A percentile compares a stretch with the other conserved stretches of the same genome.
These are phyloP conservation scores for Scomber japonicus DNA, from an alignment of 2,113 vertebrate species.

Conservation along the genomic window DNA sequence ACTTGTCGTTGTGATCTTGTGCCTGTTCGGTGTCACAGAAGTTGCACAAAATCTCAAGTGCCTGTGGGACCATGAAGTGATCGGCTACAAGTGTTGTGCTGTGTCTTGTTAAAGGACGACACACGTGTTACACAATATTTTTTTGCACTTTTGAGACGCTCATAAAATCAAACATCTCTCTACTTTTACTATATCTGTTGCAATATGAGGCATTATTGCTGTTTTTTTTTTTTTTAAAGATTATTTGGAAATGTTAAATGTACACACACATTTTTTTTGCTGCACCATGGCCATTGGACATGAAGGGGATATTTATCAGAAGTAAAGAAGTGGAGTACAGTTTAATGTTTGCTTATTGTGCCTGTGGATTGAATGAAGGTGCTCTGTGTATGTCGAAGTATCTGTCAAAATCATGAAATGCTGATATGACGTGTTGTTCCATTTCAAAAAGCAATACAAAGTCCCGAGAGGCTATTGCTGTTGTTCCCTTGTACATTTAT, in stretches of 20 bases:
- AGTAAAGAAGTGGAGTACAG: slow-evolving; percentile 2
- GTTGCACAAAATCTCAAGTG: slow-evolving; percentile 67
- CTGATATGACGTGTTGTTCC: slow-evolving; percentile 49
- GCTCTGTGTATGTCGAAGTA: slow-evolving; percentile 40
- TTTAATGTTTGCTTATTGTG: slow-evolving; percentile 62
- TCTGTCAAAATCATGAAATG: slow-evolving; percentile 49
- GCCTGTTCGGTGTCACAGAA: slow-evolving; percentile 54
- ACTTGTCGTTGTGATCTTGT: slow-evolving; percentile 47
- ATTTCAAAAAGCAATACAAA: slow-evolving; percentile 67
- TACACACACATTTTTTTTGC: slow-evolving; percentile 22
- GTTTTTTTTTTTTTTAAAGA: slow-evolving; percentile 40
- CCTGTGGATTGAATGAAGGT: slow-evolving; percentile 55
- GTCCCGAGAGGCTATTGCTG: slow-evolving; percentile 45
- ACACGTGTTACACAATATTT: slow-evolving; percentile 55
- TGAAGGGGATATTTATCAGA: slow-evolving; percentile 42
- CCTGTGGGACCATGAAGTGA: slow-evolving; percentile 65
- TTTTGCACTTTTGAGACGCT: slow-evolving; percentile 62
- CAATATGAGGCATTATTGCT: slow-evolving; percentile 47
- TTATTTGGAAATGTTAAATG: slow-evolving; percentile 15
- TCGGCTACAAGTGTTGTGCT: slow-evolving; percentile 30
- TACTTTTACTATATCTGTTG: slow-evolving; percentile 62
- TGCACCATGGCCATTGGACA: not conserved
- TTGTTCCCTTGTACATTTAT: slow-evolving; percentile 64
- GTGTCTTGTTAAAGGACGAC: slow-evolving; percentile 38
- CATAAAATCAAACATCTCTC: slow-evolving; percentile 56